phyloP scores from a whole-genome alignment of 2,113 vertebrate genomes.

The Odocoileus virginianus region DNA sequence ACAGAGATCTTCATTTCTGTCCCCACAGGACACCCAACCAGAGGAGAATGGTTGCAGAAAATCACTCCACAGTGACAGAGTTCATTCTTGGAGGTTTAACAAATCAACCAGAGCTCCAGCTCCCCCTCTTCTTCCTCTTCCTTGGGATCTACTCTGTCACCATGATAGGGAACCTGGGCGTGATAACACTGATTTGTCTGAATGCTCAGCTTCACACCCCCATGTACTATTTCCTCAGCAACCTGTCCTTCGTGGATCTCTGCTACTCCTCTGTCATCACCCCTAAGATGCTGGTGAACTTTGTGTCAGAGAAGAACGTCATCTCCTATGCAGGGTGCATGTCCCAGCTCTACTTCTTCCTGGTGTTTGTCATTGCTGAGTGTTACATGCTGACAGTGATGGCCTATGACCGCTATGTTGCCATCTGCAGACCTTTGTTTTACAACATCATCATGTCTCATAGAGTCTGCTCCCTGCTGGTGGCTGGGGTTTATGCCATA shows the following conservation, averaged over 20 bases:
- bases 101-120: slow-evolving; percentile 8
- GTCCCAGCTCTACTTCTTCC: slow-evolving; percentile 72
- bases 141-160: slow-evolving; percentile 31
- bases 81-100: slow-evolving; percentile 63
- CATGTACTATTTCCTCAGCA: slow-evolving; percentile 68
- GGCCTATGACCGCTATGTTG: slow-evolving; percentile 73
- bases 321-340: slow-evolving; percentile 68
- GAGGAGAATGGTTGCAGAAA: slow-evolving; percentile 35
- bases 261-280: slow-evolving; percentile 49
- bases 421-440: slow-evolving; percentile 72
- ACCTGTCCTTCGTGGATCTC: slow-evolving; percentile 43
- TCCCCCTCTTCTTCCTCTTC: slow-evolving; percentile 56
- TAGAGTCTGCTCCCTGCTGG: slow-evolving; percentile 44
- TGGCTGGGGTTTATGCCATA: slow-evolving; percentile 36
- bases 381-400: slow-evolving; percentile 71
- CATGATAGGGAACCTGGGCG: slow-evolving; percentile 35
- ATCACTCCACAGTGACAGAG: slow-evolving; percentile 39
- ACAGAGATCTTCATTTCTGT: background rate
- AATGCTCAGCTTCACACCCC: slow-evolving; percentile 37
- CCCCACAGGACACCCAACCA: background rate
- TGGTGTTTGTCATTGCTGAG: slow-evolving; percentile 58
- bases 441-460: slow-evolving; percentile 62
- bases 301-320: slow-evolving; percentile 41
- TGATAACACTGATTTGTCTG: slow-evolving; percentile 47
- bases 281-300: slow-evolving; percentile 63